Evolutionary conservation across 2,888 invertebrate genomes (phyloP), one percentile per base, ranked within the genome.

Genomic region (Drosophila pseudotalamancana): DNA sequence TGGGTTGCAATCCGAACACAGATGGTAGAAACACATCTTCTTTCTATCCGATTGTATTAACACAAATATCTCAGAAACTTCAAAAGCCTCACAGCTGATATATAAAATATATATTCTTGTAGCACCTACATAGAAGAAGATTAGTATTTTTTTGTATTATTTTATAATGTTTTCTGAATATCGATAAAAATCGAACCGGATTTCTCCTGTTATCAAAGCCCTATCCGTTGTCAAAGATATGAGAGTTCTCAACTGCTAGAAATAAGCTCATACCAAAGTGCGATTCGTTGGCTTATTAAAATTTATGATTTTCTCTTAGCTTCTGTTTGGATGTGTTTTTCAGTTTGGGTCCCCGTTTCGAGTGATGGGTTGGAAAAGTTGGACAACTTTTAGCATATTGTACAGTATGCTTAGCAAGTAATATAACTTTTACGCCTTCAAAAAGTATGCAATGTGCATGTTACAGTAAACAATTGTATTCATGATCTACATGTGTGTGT

Each of bases 371-470:
- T 43, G 70, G n/a, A 21, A 32, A 71, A 79, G 83, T 79, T 80
- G 56, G 48, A 77, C 64, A 80, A 74, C 80, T 79, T 74, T 74
- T 56, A 57, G 37, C 59, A 76, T 81, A 76, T 79, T 73, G 73
- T 78, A 62, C 78, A 76, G 53, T 40, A 45, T 59, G 51, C 61
- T 64, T 48, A 42, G 35, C 16, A 69, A 79, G 77, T 71, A 69
- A 79, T 79, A 76, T 68, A 82, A 79, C 70, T 78, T 82, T 73
- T 67, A 70, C 80, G 78, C 66, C 69, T 56, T 12, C 55, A 35
- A 49, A 64, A 69, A 55, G 71, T 76, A 71, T 76, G 83, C 83
- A 82, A 63, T 69, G 46, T 73, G 75, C 78, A 75, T 67, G 82
- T 65, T 67, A 70, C 82, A 67, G 69, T 75, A 63, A 72, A 72